Conservation (phyloP, 2,888 invertebrate species). For the Drosophila glabriapex region DNA sequence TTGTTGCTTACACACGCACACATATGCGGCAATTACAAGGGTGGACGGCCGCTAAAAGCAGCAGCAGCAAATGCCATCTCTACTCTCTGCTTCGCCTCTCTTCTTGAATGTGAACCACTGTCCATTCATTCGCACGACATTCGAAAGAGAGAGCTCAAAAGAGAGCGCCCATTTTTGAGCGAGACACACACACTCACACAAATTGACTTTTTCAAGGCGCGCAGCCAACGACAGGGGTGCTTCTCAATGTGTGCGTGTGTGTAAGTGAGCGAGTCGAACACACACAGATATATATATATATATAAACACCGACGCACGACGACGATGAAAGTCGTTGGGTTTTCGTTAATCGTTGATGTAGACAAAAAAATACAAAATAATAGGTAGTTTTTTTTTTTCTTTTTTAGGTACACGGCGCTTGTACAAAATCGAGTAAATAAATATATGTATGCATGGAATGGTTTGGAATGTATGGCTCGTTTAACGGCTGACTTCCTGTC, state of each 20-base stretch:
- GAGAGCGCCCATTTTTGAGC: constrained; percentile 49
- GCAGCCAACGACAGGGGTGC: constrained; percentile 55
- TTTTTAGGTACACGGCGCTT: constrained; percentile 51
- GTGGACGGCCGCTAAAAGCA: constrained; percentile 62
- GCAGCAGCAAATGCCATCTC: constrained; percentile 35
- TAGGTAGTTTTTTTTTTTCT: constrained; percentile 56
- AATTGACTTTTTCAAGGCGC: constrained; percentile 76
- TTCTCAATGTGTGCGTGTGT: constrained; percentile 22
- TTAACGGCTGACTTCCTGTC: constrained; percentile 29
- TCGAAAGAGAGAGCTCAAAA: constrained; percentile 37
- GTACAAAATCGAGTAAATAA: constrained; percentile 48
- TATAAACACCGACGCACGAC: constrained; percentile 68
- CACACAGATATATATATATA: constrained; percentile 34
- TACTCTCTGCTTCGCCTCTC: constrained; percentile 32
- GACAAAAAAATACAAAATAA: constrained; percentile 73
- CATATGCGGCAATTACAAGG: constrained; percentile 72
- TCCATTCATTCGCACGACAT: constrained; percentile 63
- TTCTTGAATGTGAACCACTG: constrained; percentile 53
- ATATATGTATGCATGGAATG: constrained; percentile 27
- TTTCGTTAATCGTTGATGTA: constrained; percentile 83
- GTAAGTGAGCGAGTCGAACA: constrained; percentile 46
- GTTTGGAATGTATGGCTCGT: constrained; percentile 34
- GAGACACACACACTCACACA: constrained; percentile 36
- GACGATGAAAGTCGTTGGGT: constrained; percentile 81
- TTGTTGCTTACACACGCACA: constrained; percentile 63